Conservation (phyloP, 2,888 invertebrate species). For the Polymixis flavicincta region DNA sequence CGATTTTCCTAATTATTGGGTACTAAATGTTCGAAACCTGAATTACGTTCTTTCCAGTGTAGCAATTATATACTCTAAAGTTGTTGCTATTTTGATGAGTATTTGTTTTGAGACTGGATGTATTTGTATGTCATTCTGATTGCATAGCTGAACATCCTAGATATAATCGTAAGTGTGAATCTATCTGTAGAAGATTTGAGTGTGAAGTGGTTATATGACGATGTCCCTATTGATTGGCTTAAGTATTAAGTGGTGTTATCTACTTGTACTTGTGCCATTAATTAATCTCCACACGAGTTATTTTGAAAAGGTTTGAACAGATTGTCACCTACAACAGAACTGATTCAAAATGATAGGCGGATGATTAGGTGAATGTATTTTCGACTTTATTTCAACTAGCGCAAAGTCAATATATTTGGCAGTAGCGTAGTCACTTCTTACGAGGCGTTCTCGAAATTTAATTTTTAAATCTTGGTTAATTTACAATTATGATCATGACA, state of each 20-base stretch:
- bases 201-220: conserved; percentile 22
- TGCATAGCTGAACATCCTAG: not conserved
- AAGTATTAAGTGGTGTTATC: conserved; percentile 10
- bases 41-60: too few species aligned
- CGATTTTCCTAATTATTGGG: too few species aligned
- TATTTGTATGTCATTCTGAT: not conserved
- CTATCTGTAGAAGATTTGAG: conserved; percentile 6
- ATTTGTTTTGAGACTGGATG: not conserved
- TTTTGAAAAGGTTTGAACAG: not conserved
- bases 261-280: conserved; percentile 18
- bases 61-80: too few species aligned
- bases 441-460: too few species aligned
- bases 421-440: too few species aligned
- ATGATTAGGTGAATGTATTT: conserved; percentile 4
- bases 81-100: not conserved
- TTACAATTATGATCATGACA: too few species aligned
- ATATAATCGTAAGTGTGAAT: not conserved
- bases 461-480: too few species aligned
- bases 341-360: not conserved
- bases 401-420: too few species aligned
- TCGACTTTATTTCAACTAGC: not conserved
- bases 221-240: conserved; percentile 2
- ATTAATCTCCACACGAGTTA: conserved; percentile 11
- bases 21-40: too few species aligned
- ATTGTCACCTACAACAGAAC: not conserved